Percentiles rank a stretch among this genome's conserved stretches.
These are phyloP conservation scores for Drosophila leontia DNA, from an alignment of 1,140 invertebrate species.

Conservation along the genomic window DNA sequence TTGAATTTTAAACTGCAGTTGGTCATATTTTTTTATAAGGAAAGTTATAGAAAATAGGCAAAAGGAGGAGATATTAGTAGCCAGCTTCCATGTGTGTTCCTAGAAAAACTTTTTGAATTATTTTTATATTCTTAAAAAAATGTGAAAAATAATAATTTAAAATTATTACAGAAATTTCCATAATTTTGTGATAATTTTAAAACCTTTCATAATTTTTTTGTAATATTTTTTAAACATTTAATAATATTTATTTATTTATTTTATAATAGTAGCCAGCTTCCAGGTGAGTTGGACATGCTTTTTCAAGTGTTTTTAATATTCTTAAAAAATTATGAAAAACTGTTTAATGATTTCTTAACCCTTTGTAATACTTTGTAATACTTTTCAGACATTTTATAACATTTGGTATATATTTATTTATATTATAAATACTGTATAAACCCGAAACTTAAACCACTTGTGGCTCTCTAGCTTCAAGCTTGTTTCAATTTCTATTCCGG, in stretches of 20 bases:
- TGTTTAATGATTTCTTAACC: too few relatives aligned
- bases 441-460: not conserved
- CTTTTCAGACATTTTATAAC: too few relatives aligned
- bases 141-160: not conserved
- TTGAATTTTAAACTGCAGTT: conserved; percentile 2
- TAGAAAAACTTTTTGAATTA: not conserved
- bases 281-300: too few relatives aligned
- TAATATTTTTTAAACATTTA: not conserved
- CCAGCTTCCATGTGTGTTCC: too few relatives aligned
- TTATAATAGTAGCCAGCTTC: too few relatives aligned
- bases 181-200: too few relatives aligned
- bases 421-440: too few relatives aligned
- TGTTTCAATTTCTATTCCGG: not conserved
- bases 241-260: too few relatives aligned
- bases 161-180: too few relatives aligned
- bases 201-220: not conserved
- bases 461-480: not conserved
- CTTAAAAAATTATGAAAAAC: not conserved
- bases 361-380: too few relatives aligned
- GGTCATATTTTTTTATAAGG: not conserved
- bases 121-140: not conserved
- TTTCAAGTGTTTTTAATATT: too few relatives aligned
- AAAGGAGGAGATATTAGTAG: not conserved
- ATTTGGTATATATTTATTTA: too few relatives aligned
- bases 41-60: not conserved